A percentile compares a stretch with the other conserved stretches of the same genome.
Evolutionary conservation across 2,113 vertebrate genomes (phyloP).

Genomic region (Motacilla alba): DNA sequence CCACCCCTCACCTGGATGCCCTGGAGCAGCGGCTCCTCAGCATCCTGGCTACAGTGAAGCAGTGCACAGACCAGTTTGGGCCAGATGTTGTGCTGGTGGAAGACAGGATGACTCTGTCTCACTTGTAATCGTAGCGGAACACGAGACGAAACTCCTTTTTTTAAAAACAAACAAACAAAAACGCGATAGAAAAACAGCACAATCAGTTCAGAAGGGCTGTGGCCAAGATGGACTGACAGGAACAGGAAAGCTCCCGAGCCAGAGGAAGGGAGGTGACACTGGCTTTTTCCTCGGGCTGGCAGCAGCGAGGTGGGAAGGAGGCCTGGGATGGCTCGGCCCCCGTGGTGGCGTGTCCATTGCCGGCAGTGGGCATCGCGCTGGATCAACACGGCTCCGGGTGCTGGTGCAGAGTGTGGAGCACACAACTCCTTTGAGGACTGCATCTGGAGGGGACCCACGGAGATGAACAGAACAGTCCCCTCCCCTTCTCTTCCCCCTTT

Average conservation of each 20-base stretch:
- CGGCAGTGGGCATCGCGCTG: background rate
- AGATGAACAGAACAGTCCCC: background rate
- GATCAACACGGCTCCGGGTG: background rate
- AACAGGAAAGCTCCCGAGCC: constrained; percentile 14
- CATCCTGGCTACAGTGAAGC: constrained; percentile 86
- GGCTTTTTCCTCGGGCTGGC: constrained; percentile 16
- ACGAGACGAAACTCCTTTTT: constrained; percentile 66
- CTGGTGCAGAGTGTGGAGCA: background rate
- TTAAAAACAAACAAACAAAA: background rate
- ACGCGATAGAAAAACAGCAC: constrained; percentile 77
- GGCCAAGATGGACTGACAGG: constrained; percentile 23
- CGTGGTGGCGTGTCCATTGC: background rate
- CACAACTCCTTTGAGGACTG: background rate
- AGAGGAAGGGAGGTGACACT: background rate
- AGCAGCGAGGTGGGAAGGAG: background rate
- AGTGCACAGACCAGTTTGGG: constrained; percentile 93
- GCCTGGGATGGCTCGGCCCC: background rate
- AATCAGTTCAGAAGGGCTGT: constrained; percentile 55
- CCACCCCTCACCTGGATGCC: constrained; percentile 84
- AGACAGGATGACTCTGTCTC: constrained; percentile 95
- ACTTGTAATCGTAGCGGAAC: constrained; percentile 72
- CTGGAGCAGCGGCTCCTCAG: constrained; percentile 88
- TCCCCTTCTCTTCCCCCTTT: background rate
- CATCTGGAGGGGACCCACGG: background rate
- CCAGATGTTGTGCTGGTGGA: constrained; percentile 90